These are phyloP conservation scores for Drosophila neotestacea DNA, from an alignment of 2,888 invertebrate species.

Conservation along the genomic window DNA sequence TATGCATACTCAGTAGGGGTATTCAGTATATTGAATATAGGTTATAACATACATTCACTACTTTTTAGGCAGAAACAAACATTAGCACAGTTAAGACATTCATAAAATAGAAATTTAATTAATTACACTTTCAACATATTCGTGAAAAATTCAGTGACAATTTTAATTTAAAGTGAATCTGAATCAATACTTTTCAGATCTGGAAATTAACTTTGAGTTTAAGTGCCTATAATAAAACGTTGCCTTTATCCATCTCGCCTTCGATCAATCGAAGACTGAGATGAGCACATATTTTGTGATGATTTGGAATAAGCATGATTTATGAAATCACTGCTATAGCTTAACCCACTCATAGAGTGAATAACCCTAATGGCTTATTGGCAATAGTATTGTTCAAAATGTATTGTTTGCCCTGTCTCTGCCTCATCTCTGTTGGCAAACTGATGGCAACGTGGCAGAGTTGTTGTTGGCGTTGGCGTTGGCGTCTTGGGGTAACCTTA, in stretches of 20 bases:
- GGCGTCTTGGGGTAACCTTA: slow-evolving; percentile 78
- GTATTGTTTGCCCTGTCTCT: slow-evolving; percentile 24
- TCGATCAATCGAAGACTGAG: not conserved
- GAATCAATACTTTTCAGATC: too few species aligned
- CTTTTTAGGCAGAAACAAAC: too few species aligned
- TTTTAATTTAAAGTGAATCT: too few species aligned
- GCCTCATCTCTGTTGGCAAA: slow-evolving; percentile 65
- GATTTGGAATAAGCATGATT: not conserved
- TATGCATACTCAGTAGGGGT: slow-evolving; percentile 51
- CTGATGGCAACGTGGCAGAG: slow-evolving; percentile 34
- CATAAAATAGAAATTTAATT: too few species aligned
- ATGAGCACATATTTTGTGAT: not conserved
- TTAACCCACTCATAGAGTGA: slow-evolving; percentile 18
- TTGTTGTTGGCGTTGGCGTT: slow-evolving; percentile 5
- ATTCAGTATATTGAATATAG: slow-evolving; percentile 27
- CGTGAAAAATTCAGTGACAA: too few species aligned
- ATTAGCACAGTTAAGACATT: too few species aligned
- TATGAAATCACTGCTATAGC: not conserved
- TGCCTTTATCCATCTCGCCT: not conserved
- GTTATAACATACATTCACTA: not conserved
- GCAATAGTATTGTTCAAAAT: slow-evolving; percentile 29
- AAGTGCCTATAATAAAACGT: too few species aligned
- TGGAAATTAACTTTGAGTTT: too few species aligned
- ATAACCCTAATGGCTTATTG: slow-evolving; percentile 43
- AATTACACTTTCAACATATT: too few species aligned